A percentile compares a stretch with the other conserved stretches of the same genome.
phyloP scores from a whole-genome alignment of 2,113 vertebrate genomes.

The Melanostigma gelatinosum region DNA sequence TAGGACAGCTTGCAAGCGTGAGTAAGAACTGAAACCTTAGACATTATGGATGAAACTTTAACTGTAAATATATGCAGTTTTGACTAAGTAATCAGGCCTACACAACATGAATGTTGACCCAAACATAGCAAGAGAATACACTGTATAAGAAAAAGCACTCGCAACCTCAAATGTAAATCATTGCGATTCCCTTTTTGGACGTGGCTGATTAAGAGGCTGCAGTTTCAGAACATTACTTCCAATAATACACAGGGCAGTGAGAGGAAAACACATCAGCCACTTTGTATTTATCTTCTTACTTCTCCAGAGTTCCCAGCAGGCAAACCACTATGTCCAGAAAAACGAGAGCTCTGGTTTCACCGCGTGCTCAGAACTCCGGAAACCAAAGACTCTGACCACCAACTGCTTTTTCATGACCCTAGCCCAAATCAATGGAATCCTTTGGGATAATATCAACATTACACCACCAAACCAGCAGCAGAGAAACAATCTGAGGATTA shows the following conservation, averaged over 20 bases:
- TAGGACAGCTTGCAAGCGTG: neutral
- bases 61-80: constrained; percentile 1
- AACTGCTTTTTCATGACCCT: constrained; percentile 79
- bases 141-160: neutral
- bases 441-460: constrained; percentile 79
- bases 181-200: constrained; percentile 15
- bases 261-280: constrained; percentile 29
- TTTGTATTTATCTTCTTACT: constrained; percentile 68
- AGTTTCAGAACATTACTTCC: constrained; percentile 42
- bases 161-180: neutral
- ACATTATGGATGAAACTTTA: neutral
- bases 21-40: neutral
- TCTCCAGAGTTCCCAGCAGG: constrained; percentile 73
- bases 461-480: constrained; percentile 61
- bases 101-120: neutral
- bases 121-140: neutral
- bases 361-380: constrained; percentile 78
- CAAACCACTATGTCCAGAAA: constrained; percentile 70
- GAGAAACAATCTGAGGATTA: constrained; percentile 68
- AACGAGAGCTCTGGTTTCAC: constrained; percentile 77
- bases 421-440: constrained; percentile 71
- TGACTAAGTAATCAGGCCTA: neutral
- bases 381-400: constrained; percentile 80
- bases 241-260: constrained; percentile 40
- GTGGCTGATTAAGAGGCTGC: constrained; percentile 14